A percentile compares a stretch with the other conserved stretches of the same genome.
These are phyloP conservation scores for Jacana jacana DNA, from an alignment of 2,113 vertebrate species.

Conservation along the genomic window DNA sequence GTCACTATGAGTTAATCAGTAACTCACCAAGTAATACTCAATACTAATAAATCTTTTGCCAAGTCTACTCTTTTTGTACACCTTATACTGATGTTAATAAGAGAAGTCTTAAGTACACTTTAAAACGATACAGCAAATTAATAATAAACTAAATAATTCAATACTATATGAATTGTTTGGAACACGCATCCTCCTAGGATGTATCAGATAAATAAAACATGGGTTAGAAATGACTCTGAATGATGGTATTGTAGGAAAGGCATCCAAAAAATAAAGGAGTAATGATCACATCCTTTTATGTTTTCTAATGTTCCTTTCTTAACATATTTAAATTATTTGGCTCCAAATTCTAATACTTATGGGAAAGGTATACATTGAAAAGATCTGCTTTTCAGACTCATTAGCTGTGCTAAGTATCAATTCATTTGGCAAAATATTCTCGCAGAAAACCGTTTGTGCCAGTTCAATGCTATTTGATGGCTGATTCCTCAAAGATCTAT, in stretches of 20 bases:
- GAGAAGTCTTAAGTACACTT: neutral
- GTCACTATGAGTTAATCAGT: neutral
- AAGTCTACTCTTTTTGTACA: neutral
- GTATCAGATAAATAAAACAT: constrained; percentile 46
- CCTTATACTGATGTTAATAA: neutral
- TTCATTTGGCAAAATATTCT: constrained; percentile 41
- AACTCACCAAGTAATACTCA: neutral
- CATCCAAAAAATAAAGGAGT: neutral
- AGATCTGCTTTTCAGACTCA: neutral
- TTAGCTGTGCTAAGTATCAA: constrained; percentile 4
- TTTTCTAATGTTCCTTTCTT: neutral
- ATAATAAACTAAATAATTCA: constrained; percentile 52
- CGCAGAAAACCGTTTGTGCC: constrained; percentile 26
- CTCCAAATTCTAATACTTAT: neutral
- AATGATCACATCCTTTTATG: neutral
- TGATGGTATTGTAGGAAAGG: constrained; percentile 23
- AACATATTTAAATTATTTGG: neutral
- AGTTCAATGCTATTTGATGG: constrained; percentile 21
- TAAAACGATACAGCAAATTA: constrained; percentile 33
- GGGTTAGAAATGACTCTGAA: constrained; percentile 30
- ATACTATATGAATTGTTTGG: neutral
- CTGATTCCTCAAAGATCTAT: constrained; percentile 54
- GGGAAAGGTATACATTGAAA: neutral
- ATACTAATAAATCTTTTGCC: neutral
- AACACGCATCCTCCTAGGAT: neutral